Base-by-base conservation (phyloP, 1,140 invertebrate genomes). In the Cecropterus lyciades region DNA sequence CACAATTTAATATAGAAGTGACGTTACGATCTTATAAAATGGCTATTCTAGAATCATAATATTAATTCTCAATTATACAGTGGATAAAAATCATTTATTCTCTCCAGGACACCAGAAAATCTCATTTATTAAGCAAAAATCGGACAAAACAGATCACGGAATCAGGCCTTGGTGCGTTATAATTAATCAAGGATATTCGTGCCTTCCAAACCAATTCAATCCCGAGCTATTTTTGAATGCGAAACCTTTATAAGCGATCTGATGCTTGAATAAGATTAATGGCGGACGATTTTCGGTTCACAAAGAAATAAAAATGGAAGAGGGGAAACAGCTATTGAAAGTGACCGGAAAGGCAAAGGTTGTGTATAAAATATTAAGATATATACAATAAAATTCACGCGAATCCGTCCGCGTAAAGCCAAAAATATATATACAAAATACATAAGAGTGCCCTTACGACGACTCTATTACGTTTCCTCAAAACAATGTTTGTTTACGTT, bases 191-290 rank as follows among this genome's bases (percentile, higher is more conserved):
- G 55, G 68, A 53, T 63, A 69, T 70, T 71, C 53, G 15, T 53
- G 55, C 49, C 62, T 69, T 80, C 73, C 65, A 72, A 75, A 74
- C 66, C 68, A 65, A 84, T 82, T 82, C 71, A 81, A 74, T 80
- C 67, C 66, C 43, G 51, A 57, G 62, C 51, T 70, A 63, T 75
- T 80, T 79, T 78, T 79, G 73, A 82, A 80, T 81, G 65, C 70
- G 68, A 66, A 80, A 74, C 75, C 77, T 69, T 74, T 84, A 80
- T n/a, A n/a, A 72, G 73, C 67, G 73, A 80, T 80, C 46, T 78
- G 64, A 59, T 53, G 51, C 49, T 56, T 76, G 73, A 84, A 77
- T 73, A 80, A 85, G 81, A 85, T 86, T 81, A 85, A 88, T 83
- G 79, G 80, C 68, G 27, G 43, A 37, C 69, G 72, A 84, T 78